These are phyloP conservation scores for Micronycteris hirsuta DNA, from an alignment of 2,113 vertebrate genomes.

Conservation along the genomic window DNA sequence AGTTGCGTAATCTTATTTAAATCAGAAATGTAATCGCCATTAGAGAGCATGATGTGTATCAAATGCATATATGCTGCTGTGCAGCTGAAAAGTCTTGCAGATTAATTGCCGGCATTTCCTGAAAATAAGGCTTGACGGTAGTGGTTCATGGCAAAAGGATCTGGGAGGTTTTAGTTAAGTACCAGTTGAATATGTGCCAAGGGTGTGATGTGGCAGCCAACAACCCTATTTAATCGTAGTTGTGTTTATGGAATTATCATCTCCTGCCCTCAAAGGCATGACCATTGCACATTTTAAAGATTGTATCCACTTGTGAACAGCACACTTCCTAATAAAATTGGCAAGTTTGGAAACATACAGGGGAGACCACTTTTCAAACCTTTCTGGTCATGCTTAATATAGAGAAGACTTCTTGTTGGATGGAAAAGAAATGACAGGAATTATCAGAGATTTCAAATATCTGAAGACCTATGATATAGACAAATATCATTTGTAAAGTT, in stretches of 20 bases:
- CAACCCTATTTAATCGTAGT: background rate
- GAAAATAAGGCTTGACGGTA: constrained; percentile 16
- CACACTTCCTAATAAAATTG: background rate
- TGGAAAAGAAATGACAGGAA: background rate
- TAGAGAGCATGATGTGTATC: background rate
- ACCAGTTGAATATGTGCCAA: background rate
- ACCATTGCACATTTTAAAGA: background rate
- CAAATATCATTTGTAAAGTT: background rate
- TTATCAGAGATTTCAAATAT: background rate
- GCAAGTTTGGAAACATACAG: background rate
- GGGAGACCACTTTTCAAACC: background rate
- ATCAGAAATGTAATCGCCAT: background rate
- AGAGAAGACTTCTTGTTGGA: background rate
- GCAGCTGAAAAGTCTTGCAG: background rate
- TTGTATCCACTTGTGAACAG: background rate
- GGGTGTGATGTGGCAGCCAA: background rate
- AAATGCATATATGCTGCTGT: background rate
- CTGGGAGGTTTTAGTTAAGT: constrained; percentile 13
- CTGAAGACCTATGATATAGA: background rate
- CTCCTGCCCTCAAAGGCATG: background rate
- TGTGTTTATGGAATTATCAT: background rate
- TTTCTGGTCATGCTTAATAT: background rate
- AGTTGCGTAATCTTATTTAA: constrained; percentile 51
- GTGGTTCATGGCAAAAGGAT: constrained; percentile 35
- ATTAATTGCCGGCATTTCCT: constrained; percentile 30